Percentiles rank a stretch among this genome's conserved stretches.
Conservation (phyloP, 2,797 vertebrate genomes). For the Helicolenus hilgendorfi region DNA sequence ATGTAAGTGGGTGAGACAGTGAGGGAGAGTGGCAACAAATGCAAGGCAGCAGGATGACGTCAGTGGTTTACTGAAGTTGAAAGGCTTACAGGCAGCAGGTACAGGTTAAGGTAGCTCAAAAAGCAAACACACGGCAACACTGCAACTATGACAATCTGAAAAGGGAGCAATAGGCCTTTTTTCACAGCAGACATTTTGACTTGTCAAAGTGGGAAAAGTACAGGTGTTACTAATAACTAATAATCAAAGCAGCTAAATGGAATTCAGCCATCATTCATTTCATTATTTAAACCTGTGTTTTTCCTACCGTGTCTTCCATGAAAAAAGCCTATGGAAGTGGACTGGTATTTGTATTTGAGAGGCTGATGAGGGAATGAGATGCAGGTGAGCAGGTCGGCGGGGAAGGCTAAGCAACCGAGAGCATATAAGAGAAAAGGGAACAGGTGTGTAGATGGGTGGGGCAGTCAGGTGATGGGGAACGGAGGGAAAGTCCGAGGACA, state of each 20-base stretch:
- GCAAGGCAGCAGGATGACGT: rapidly evolving
- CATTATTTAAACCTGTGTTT: no score
- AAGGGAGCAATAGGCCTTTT: no score
- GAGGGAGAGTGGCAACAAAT: background rate
- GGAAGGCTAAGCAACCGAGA: rapidly evolving
- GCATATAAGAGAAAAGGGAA: background rate
- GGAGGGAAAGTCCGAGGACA: background rate
- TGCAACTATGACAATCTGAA: background rate
- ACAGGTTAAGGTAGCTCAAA: background rate
- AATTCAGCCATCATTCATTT: no score
- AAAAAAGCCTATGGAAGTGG: no score
- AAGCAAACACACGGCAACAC: background rate
- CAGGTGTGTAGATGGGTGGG: background rate
- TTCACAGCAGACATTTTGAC: no score
- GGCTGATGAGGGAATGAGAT: background rate
- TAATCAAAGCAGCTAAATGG: no score
- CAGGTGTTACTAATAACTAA: no score
- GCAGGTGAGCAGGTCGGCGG: background rate
- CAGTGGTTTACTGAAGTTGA: background rate
- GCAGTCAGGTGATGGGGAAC: background rate
- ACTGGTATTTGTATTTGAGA: background rate
- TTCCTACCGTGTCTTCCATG: no score
- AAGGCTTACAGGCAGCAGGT: background rate
- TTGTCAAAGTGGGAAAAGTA: no score
- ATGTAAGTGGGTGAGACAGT: background rate